Evolutionary conservation across 1,140 invertebrate genomes (phyloP).

Genomic region (Leptinotarsa lineolata): DNA sequence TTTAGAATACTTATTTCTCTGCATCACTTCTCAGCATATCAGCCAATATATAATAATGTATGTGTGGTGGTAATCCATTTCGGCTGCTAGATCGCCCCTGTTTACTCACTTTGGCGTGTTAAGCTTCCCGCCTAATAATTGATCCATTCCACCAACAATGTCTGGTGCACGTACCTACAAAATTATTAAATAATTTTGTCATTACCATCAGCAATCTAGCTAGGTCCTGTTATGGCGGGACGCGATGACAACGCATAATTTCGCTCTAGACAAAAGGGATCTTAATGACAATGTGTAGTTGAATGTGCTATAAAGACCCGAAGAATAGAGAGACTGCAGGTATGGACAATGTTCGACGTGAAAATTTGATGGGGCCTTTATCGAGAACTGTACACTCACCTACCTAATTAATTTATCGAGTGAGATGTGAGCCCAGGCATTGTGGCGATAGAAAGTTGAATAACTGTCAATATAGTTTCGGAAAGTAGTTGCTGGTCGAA

Average conservation of each 20-base stretch:
- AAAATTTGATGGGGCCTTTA: conserved; percentile 1
- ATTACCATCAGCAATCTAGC: not conserved
- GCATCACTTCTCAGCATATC: no score
- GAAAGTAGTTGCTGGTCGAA: no score
- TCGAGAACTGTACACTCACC: conserved; percentile 6
- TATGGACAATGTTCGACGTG: conserved; percentile 8
- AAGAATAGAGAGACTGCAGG: not conserved
- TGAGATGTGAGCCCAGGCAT: not conserved
- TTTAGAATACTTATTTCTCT: no score
- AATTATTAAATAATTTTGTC: conserved; percentile 9
- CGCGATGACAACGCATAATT: not conserved
- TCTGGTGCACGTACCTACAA: not conserved
- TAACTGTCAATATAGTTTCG: no score
- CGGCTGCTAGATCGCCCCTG: no score
- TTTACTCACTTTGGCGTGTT: no score
- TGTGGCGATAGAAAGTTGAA: not conserved
- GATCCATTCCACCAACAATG: conserved; percentile 3
- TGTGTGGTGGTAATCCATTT: no score
- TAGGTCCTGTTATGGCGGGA: not conserved
- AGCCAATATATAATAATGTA: no score
- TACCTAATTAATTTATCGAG: not conserved
- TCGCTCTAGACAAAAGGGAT: conserved; percentile 7
- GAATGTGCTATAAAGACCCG: conserved; percentile 5
- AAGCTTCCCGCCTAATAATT: not conserved
- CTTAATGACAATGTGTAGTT: conserved; percentile 6